Conservation (phyloP, 2,888 invertebrate species). For the Tipula helvola region DNA sequence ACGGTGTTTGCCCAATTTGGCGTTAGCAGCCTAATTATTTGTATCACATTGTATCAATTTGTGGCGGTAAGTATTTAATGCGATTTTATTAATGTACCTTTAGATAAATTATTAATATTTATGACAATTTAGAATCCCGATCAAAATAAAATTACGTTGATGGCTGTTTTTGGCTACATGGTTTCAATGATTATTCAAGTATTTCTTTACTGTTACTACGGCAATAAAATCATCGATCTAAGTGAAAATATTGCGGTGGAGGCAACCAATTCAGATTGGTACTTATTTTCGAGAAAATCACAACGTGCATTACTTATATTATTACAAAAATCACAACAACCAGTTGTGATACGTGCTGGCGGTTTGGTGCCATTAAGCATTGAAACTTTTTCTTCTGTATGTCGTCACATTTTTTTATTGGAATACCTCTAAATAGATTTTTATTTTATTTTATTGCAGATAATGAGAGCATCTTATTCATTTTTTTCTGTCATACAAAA, state of each 20-base stretch:
- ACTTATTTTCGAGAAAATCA: not conserved
- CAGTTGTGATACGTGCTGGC: not conserved
- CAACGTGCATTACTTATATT: not conserved
- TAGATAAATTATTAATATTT: not conserved
- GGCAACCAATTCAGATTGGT: not conserved
- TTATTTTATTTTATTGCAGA: not conserved
- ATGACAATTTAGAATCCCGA: not conserved
- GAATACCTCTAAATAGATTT: not conserved
- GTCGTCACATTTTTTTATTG: not conserved
- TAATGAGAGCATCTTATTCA: conserved; percentile 7
- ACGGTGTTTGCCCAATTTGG: conserved; percentile 9
- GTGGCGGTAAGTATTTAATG: not conserved
- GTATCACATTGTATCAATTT: not conserved
- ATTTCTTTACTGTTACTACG: conserved; percentile 7
- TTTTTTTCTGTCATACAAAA: conserved; percentile 6
- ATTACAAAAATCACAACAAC: conserved; percentile 4
- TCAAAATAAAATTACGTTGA: not conserved
- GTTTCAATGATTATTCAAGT: not conserved
- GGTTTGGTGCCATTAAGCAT: conserved; percentile 4
- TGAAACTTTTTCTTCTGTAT: conserved; percentile 10
- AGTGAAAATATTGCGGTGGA: not conserved
- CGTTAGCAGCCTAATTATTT: not conserved
- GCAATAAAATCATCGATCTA: not conserved
- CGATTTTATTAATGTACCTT: not conserved
- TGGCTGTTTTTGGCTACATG: not conserved